These are phyloP conservation scores for Ianthella basta DNA, from an alignment of 37 sponge, comb jelly and placozoan species.

Conservation along the genomic window DNA sequence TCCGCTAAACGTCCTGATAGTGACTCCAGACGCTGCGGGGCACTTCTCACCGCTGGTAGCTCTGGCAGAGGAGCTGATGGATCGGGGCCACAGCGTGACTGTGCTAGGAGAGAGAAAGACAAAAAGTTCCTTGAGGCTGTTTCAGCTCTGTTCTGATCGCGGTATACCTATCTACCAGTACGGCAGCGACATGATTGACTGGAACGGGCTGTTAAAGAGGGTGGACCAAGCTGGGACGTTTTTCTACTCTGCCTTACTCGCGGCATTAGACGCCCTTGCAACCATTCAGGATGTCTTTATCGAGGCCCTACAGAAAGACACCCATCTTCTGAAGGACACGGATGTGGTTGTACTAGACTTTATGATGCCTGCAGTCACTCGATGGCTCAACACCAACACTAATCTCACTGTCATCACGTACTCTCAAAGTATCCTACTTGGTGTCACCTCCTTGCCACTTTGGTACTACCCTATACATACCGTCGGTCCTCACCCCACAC, in stretches of 20 bases:
- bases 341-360: slow-evolving; percentile 7
- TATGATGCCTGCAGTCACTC: neutral
- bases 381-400: neutral
- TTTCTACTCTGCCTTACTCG: no score
- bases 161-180: no score
- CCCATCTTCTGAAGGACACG: neutral
- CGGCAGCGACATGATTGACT: neutral
- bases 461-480: neutral
- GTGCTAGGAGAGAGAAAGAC: neutral
- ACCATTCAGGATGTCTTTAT: neutral
- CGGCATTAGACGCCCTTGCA: neutral
- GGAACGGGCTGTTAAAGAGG: neutral
- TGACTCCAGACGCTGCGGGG: slow-evolving; percentile 16
- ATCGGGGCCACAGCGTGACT: slow-evolving; percentile 64
- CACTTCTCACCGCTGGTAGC: slow-evolving; percentile 31
- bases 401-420: neutral
- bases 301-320: neutral
- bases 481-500: neutral
- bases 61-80: slow-evolving; percentile 62
- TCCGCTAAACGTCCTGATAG: slow-evolving; percentile 34
- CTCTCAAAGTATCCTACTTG: neutral
- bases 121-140: neutral
- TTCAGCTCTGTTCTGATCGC: no score
- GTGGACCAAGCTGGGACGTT: neutral
- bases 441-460: neutral